phyloP scores from a whole-genome alignment of 2,888 invertebrate genomes.

The Nephrotoma appendiculata region DNA sequence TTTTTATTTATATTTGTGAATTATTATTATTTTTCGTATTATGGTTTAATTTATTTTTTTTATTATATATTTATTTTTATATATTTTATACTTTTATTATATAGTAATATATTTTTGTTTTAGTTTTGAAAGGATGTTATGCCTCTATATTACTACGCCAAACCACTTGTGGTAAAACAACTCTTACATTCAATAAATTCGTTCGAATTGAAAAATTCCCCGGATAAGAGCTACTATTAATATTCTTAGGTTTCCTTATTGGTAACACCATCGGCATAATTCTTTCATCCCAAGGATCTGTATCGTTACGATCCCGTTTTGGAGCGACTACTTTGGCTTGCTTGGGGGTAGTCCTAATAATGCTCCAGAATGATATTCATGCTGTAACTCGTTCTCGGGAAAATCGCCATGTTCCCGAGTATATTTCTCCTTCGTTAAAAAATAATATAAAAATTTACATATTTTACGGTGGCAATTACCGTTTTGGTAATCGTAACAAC shows the following conservation, averaged over 20 bases:
- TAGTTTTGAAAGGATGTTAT: too few species aligned
- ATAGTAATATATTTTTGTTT: too few species aligned
- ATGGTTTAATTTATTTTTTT: too few species aligned
- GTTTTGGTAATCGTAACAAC: constrained; percentile 59
- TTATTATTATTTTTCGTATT: too few species aligned
- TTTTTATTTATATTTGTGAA: too few species aligned
- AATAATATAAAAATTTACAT: constrained; percentile 63
- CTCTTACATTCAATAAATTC: neutral
- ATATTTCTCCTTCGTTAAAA: constrained; percentile 59
- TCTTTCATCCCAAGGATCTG: neutral
- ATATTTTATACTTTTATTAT: too few species aligned
- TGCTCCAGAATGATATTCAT: neutral
- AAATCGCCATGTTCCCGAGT: constrained; percentile 58
- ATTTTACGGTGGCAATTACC: constrained; percentile 55
- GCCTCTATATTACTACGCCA: neutral
- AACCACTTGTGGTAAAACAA: neutral
- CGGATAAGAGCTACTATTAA: neutral
- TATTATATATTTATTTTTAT: too few species aligned
- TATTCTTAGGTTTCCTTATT: neutral
- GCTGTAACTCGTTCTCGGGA: constrained; percentile 26
- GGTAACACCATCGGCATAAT: neutral
- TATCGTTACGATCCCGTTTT: neutral
- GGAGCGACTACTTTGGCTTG: neutral
- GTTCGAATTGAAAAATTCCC: neutral
- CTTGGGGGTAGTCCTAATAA: neutral